Evolutionary conservation across 2,113 vertebrate genomes (phyloP).

Genomic region (Calidris pugnax): DNA sequence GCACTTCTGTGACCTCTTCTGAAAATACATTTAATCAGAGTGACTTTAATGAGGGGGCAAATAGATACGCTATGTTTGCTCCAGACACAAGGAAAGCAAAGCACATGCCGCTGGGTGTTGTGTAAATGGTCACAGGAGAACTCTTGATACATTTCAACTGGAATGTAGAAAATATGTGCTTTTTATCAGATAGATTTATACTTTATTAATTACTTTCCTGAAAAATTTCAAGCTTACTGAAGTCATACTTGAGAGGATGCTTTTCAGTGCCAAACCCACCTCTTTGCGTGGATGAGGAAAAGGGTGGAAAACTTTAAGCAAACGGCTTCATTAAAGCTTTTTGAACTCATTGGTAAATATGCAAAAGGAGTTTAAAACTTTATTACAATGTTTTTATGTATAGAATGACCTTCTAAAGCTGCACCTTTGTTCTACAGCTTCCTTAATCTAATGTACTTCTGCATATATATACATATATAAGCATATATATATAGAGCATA

Average conservation of each 20-base stretch:
- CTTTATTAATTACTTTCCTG: background rate
- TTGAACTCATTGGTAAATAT: background rate
- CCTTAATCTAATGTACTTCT: background rate
- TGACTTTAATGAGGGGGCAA: background rate
- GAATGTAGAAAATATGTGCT: background rate
- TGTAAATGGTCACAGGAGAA: background rate
- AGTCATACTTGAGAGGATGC: background rate
- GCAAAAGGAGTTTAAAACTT: background rate
- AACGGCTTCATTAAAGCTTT: background rate
- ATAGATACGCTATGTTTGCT: background rate
- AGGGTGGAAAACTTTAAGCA: background rate
- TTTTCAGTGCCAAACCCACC: background rate
- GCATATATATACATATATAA: background rate
- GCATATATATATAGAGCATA: background rate
- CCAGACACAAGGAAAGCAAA: background rate
- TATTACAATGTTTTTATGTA: background rate
- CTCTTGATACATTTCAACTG: background rate
- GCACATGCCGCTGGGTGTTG: fast-evolving
- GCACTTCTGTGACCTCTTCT: background rate
- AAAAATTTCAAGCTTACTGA: background rate
- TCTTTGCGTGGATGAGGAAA: background rate
- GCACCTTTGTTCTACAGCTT: background rate
- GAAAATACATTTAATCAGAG: background rate
- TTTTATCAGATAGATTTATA: background rate
- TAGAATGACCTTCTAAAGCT: background rate